Base-by-base conservation (phyloP, 2,888 invertebrate species). In the Monochamus alternatus region DNA sequence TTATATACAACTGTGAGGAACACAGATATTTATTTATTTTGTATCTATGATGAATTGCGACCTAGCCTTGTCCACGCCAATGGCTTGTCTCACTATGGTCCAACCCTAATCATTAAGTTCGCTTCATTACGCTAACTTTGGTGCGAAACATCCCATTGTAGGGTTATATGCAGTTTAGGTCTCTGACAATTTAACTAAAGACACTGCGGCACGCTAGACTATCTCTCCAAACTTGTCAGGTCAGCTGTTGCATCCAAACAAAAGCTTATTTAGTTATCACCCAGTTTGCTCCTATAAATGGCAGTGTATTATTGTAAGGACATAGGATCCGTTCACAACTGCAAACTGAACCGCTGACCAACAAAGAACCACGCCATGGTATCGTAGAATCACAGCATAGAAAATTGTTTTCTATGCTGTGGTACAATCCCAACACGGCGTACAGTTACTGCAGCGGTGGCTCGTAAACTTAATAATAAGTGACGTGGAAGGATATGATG, bases 261-360 rank as follows among this genome's bases (percentile, higher is more conserved):
- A 64, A 73, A 74, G 69, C 75, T 73, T 74, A 71, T 75, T 66
- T 60, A 62, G 72, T 75, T 65, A 68, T 58, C 68, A 67, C 67
- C 69, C 51, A 44, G 52, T 47, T 58, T 60, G 22, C n/a, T 68
- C 44, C 65, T 38, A 14, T 52, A 68, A 75, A 68, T 76, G 76
- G 76, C 74, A 76, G 74, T 74, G 74, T 72, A 73, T 22, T 22
- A 22, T 73, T 63, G 70, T 76, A 74, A 74, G 71, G 70, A 70
- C 60, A 70, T 66, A 38, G 64, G 5, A 64, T 62, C 67, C 43
- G 32, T 10, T 47, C 59, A 32, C 51, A 59, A 64, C 51, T 55
- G n/a, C 47, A 38, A 38, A 55, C 38, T 43, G 38, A 59, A 52
- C 31, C 58, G 43, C 67, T 51, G 60, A 68, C 60, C 58, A 63